Evolutionary conservation across 2,888 invertebrate species (phyloP), one percentile per base, ranked within the genome.

Genomic region (Hirtodrosophila confusa): DNA sequence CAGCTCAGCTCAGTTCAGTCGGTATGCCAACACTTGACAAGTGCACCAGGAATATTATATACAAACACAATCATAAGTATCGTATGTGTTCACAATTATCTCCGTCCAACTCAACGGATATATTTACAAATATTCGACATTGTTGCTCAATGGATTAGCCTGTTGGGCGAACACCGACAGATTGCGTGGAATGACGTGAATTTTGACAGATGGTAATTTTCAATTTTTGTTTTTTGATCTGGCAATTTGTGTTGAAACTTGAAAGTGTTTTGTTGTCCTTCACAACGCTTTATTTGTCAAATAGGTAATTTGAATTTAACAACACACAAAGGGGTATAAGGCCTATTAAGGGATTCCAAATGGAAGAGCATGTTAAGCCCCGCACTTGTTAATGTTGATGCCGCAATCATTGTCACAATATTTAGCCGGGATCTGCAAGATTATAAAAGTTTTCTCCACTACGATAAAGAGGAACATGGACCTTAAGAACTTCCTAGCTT

Each of bases 171-270:
- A 53, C 75, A 49, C 17, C 39, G 70, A 73, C 75, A 69, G 75
- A 80, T 78, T 82, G 75, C 50, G 55, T 71, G 64, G 69, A 66
- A 69, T 65, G 67, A 76, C 76, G 86, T 85, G 90, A 90, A 90
- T 88, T 89, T 90, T 90, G 90, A 90, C 90, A 90, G 90, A 90
- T 90, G 90, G 90, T 89, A 79, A 79, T 79, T 84, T 89, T 80
- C 84, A 88, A 80, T 78, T 86, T 78, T 76, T 78, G 82, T 89
- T 88, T 88, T 89, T 89, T 89, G 87, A 89, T 89, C 87, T 89
- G 55, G 63, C 88, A 86, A 86, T 86, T 89, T 86, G 75, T 75
- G 80, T 75, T 71, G 47, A 63, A 64, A 75, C 69, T 78, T 66
- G 72, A 88, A 80, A 79, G 75, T 79, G 75, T 88, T 88, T 80